Evolutionary conservation across 2,113 vertebrate species (phyloP).

Genomic region (Caretta caretta): DNA sequence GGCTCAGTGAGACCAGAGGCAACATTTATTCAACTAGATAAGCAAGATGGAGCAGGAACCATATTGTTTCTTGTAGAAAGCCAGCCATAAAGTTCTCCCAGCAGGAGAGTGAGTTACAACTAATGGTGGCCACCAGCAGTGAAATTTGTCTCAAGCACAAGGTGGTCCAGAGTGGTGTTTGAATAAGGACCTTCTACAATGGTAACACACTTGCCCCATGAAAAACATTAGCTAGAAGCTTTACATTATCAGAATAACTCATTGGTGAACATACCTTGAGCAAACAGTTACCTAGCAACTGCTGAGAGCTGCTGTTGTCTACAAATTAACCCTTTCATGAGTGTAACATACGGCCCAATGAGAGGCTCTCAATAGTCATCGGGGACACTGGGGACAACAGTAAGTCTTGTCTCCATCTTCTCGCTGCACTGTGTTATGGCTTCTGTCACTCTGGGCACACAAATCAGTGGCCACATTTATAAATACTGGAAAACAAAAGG

Average conservation of each 20-base stretch:
- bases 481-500: not conserved
- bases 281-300: constrained; percentile 65
- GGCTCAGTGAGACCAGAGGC: not conserved
- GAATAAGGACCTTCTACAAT: constrained; percentile 24
- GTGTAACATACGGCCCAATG: not conserved
- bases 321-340: not conserved
- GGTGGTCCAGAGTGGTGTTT: not conserved
- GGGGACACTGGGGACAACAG: not conserved
- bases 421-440: not conserved
- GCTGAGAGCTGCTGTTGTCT: not conserved
- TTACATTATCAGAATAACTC: constrained; percentile 49
- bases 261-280: constrained; percentile 34
- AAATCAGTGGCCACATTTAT: accelerated
- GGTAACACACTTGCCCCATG: not conserved
- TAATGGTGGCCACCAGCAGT: not conserved
- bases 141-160: not conserved
- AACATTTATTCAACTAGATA: not conserved
- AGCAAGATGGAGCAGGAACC: constrained; percentile 26
- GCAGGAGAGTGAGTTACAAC: not conserved
- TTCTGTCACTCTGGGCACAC: not conserved
- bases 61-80: not conserved
- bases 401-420: not conserved
- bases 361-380: not conserved
- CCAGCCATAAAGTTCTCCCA: not conserved
- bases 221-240: constrained; percentile 49